phyloP scores from a whole-genome alignment of 1,140 invertebrate genomes.

The Meteorus sp. region DNA sequence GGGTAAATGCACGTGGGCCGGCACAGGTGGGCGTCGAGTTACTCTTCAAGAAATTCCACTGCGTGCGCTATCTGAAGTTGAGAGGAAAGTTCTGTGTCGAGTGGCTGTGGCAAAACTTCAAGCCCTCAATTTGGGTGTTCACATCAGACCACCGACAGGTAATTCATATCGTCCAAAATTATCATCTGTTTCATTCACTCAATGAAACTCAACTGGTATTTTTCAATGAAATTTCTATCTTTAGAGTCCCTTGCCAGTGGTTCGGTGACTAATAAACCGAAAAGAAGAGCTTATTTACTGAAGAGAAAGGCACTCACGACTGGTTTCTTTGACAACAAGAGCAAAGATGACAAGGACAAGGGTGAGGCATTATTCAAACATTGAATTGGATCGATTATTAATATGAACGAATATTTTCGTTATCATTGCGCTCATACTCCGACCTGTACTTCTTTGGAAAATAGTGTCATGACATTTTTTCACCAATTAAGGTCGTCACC shows the following conservation, averaged over 20 bases:
- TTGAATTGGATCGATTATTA: neutral
- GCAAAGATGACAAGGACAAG: conserved; percentile 72
- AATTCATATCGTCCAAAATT: conserved; percentile 30
- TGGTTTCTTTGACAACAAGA: conserved; percentile 76
- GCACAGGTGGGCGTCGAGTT: conserved; percentile 74
- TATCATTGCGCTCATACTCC: too few species aligned
- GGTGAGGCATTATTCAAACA: conserved; percentile 49
- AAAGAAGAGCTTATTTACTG: conserved; percentile 73
- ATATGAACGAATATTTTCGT: neutral
- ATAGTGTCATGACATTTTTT: too few species aligned
- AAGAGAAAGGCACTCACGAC: conserved; percentile 84
- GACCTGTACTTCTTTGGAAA: too few species aligned
- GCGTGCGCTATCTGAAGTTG: conserved; percentile 76
- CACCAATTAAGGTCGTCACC: too few species aligned
- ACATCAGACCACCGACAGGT: conserved; percentile 73
- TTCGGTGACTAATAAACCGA: conserved; percentile 64
- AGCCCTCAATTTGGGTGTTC: conserved; percentile 81
- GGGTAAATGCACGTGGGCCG: conserved; percentile 84
- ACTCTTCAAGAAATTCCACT: conserved; percentile 71
- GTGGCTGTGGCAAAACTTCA: conserved; percentile 85
- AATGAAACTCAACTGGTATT: neutral
- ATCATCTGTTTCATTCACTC: neutral
- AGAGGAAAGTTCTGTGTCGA: conserved; percentile 78
- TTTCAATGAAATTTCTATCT: conserved; percentile 30
- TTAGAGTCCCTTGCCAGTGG: conserved; percentile 56